Base-by-base conservation (phyloP, 2,797 vertebrate species). In the Gallirallus australis region DNA sequence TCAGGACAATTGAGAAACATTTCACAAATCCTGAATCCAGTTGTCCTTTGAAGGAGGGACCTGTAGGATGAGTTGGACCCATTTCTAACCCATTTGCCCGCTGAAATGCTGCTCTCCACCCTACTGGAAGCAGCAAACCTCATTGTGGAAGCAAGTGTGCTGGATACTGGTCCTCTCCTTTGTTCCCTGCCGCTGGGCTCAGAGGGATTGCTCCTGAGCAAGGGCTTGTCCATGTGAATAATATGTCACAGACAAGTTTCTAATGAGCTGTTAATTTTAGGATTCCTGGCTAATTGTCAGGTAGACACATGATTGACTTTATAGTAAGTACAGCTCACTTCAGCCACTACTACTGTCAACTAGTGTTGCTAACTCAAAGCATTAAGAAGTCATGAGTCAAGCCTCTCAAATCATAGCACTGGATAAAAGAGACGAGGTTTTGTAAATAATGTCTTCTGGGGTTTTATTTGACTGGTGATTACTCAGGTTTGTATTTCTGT, bases 211-310 rank as follows among this genome's bases (percentile, higher is more conserved):
- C 56, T 89, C 27, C 40, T 61, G 28, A 80, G 35, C 66, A 63
- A 70, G 33, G 10, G 12, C n/a, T 78, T 92, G 56, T 57, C 56
- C 60, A 7, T 35, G 19, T 40, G 28, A 82, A 42, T 82, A 33
- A n/a, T 45, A 25, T 39, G 20, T 82, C 68, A 72, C 50, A 45
- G 52, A 19, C 39, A 52, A 48, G 33, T 66, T 81, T 80, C 42
- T 90, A 83, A 69, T 69, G 64, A 48, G 20, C 24, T 82, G 27
- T 25, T 92, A 78, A 87, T 95, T 82, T 72, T 83, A 50, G 59
- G 57, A 61, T 82, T 87, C 81, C 75, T 94, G 93, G 83, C 71
- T 92, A 94, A 90, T 94, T 92, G 83, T 78, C 91, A 80, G n/a
- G 78, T 85, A 78, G 75, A 52, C 64, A 45, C 20, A 57, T 68